Evolutionary conservation across 2,888 invertebrate genomes (phyloP).

Genomic region (Petrolisthes cinctipes): DNA sequence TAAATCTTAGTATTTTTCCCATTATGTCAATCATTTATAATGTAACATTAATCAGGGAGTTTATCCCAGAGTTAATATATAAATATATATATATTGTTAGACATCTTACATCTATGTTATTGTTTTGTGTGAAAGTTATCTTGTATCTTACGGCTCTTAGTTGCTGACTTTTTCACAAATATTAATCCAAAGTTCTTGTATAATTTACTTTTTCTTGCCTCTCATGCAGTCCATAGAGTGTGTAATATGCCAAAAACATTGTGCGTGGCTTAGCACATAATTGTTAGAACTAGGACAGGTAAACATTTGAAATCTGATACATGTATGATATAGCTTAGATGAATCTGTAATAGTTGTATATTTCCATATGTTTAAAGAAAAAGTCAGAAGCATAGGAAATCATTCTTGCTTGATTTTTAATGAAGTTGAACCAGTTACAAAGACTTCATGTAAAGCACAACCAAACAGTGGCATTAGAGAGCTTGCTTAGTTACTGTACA

Average conservation of each 20-base stretch:
- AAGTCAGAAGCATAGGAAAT: not conserved
- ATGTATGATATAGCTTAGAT: not conserved
- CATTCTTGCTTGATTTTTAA: not conserved
- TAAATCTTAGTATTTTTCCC: constrained; percentile 32
- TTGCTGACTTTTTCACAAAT: constrained; percentile 57
- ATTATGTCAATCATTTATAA: constrained; percentile 12
- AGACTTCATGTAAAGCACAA: not conserved
- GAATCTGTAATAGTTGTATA: not conserved
- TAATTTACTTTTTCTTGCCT: constrained; percentile 17
- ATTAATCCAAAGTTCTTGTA: constrained; percentile 23
- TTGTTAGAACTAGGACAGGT: constrained; percentile 17
- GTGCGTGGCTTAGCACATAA: constrained; percentile 48
- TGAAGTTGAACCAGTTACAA: not conserved
- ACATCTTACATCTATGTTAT: constrained; percentile 21
- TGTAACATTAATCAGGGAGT: constrained; percentile 6
- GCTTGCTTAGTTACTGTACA: not conserved
- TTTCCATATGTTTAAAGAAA: not conserved
- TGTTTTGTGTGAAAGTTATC: constrained; percentile 15
- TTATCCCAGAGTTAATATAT: constrained; percentile 8
- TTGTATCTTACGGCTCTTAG: constrained; percentile 37
- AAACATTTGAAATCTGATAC: not conserved
- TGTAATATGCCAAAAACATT: constrained; percentile 41
- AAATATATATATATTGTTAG: constrained; percentile 14
- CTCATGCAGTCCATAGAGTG: constrained; percentile 33
- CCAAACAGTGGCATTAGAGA: not conserved